Conservation (phyloP, 2,888 invertebrate genomes). For the Trissolcus japonicus region DNA sequence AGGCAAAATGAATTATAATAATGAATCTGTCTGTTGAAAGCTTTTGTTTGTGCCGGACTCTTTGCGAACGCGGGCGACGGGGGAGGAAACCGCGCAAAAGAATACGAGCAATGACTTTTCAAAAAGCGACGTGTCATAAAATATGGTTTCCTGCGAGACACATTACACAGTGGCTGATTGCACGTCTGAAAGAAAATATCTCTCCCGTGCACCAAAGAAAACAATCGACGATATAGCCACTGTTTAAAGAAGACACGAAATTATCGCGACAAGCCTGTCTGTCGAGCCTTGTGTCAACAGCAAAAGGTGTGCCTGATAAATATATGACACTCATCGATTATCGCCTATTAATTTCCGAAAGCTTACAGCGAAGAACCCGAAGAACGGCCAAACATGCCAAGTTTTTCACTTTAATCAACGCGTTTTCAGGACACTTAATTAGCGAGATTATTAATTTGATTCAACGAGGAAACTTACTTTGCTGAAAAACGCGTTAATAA, state of each 20-base stretch:
- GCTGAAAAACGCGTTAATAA: conserved; percentile 11
- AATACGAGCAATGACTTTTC: conserved; percentile 38
- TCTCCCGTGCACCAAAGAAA: conserved; percentile 27
- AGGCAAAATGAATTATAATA: conserved; percentile 41
- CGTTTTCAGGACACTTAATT: conserved; percentile 10
- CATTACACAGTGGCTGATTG: conserved; percentile 17
- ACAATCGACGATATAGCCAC: conserved; percentile 14
- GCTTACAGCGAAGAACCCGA: background rate
- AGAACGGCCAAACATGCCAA: conserved; percentile 6
- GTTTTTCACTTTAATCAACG: conserved; percentile 11
- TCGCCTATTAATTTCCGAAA: conserved; percentile 50
- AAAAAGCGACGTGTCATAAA: conserved; percentile 30
- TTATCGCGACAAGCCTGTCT: conserved; percentile 49
- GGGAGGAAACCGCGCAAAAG: conserved; percentile 17
- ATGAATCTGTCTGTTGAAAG: conserved; percentile 45
- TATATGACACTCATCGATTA: conserved; percentile 54
- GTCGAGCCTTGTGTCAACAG: conserved; percentile 64
- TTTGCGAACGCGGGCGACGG: background rate
- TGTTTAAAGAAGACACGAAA: conserved; percentile 29
- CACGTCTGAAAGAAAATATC: conserved; percentile 29
- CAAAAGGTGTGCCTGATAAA: conserved; percentile 52
- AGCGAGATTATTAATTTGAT: conserved; percentile 22
- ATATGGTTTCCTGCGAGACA: conserved; percentile 35
- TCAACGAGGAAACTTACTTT: conserved; percentile 16
- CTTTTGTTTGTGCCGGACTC: conserved; percentile 7